phyloP scores from a whole-genome alignment of 2,797 vertebrate genomes.

The Sus cebifrons region DNA sequence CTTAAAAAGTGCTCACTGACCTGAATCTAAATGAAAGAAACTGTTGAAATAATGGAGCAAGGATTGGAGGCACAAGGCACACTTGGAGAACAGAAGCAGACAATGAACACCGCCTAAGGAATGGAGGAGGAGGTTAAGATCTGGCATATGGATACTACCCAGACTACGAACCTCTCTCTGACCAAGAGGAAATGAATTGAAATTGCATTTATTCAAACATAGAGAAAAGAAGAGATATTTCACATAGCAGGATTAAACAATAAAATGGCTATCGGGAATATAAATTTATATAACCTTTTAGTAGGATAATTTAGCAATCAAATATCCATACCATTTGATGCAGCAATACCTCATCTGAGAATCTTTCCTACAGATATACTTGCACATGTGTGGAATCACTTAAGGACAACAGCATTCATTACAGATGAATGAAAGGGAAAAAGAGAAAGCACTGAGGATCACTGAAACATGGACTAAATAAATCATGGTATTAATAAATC shows the following conservation, averaged over 20 bases:
- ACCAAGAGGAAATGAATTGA: background rate
- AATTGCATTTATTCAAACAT: background rate
- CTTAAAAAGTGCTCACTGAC: background rate
- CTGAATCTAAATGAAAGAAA: slow-evolving; percentile 42
- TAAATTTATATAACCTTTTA: background rate
- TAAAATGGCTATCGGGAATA: background rate
- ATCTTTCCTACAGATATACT: background rate
- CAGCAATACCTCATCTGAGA: background rate
- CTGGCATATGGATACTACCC: no score
- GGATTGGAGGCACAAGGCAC: background rate
- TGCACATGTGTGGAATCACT: background rate
- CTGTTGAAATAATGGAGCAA: background rate
- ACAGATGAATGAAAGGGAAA: background rate
- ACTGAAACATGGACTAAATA: background rate
- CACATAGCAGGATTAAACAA: background rate
- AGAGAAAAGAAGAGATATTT: background rate
- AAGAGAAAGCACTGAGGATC: background rate
- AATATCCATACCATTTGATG: background rate
- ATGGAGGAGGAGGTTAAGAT: background rate
- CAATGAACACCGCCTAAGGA: background rate
- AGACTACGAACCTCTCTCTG: background rate
- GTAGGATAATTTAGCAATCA: background rate
- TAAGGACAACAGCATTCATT: background rate
- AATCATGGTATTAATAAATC: background rate
- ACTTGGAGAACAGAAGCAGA: background rate